phyloP scores from a whole-genome alignment of 2,888 invertebrate genomes.

The Nineta flava region DNA sequence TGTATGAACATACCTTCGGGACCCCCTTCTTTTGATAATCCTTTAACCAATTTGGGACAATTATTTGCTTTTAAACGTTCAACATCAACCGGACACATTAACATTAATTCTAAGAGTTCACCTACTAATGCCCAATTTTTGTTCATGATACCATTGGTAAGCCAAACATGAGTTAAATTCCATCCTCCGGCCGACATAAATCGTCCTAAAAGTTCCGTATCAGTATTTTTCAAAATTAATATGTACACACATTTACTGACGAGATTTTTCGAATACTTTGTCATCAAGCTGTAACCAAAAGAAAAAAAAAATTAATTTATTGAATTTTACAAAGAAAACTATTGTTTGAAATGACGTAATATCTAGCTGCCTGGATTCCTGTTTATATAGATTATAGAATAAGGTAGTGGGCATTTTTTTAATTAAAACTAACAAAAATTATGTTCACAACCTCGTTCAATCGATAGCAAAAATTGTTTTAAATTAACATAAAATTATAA shows the following conservation, averaged over 20 bases:
- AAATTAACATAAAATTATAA: no score
- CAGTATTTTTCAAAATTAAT: slow-evolving; percentile 77
- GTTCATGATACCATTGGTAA: slow-evolving; percentile 69
- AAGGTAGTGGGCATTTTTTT: no score
- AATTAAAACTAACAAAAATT: no score
- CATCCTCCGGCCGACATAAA: slow-evolving; percentile 88
- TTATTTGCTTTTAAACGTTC: slow-evolving; percentile 81
- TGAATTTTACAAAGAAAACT: slow-evolving; percentile 4
- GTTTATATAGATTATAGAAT: no score
- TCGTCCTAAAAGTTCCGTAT: slow-evolving; percentile 64
- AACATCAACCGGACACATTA: slow-evolving; percentile 80
- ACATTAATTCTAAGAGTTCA: slow-evolving; percentile 70
- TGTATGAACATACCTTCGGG: slow-evolving; percentile 51
- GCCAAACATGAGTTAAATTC: slow-evolving; percentile 80
- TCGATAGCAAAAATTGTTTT: no score
- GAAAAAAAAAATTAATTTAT: slow-evolving; percentile 7
- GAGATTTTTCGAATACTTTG: slow-evolving; percentile 85
- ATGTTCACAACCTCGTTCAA: no score
- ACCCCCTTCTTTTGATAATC: slow-evolving; percentile 65
- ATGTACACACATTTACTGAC: slow-evolving; percentile 93
- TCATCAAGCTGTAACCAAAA: slow-evolving; percentile 68
- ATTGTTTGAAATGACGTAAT: neutral
- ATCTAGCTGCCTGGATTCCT: no score
- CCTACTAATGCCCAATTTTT: slow-evolving; percentile 77
- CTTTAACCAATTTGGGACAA: slow-evolving; percentile 82